Evolutionary conservation across 2,888 invertebrate species (phyloP).

Genomic region (Drosophila putrida): DNA sequence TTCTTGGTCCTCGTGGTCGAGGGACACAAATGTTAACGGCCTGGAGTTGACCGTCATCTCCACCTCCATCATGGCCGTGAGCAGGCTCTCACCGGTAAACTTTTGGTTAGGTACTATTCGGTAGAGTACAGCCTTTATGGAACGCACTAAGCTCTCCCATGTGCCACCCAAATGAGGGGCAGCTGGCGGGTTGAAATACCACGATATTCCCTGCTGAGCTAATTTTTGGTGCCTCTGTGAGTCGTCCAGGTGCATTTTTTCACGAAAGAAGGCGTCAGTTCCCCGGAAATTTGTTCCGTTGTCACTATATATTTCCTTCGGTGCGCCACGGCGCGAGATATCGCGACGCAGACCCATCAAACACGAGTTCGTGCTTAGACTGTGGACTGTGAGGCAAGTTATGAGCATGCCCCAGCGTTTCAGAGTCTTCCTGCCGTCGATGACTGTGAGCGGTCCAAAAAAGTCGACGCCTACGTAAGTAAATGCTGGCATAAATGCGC

Average conservation of each 20-base stretch:
- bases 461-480: slow-evolving; percentile 9
- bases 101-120: not conserved
- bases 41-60: too few species aligned
- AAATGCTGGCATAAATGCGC: not conserved
- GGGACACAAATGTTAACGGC: slow-evolving; percentile 6
- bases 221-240: too few species aligned
- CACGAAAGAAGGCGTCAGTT: too few species aligned
- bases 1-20: slow-evolving; percentile 7
- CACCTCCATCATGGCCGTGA: slow-evolving; percentile 4
- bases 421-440: too few species aligned
- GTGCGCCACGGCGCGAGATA: not conserved
- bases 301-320: too few species aligned
- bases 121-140: slow-evolving; percentile 1
- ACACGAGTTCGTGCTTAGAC: slow-evolving; percentile 2
- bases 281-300: too few species aligned
- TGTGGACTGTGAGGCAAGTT: too few species aligned
- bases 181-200: too few species aligned
- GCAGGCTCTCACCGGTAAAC: slow-evolving; percentile 5
- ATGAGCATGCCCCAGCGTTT: too few species aligned
- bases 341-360: not conserved
- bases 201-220: too few species aligned
- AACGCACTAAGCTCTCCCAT: slow-evolving; percentile 2
- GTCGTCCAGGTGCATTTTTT: too few species aligned
- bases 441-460: too few species aligned
- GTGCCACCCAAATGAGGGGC: slow-evolving; percentile 1